Evolutionary conservation across 2,888 invertebrate genomes (phyloP).

Genomic region (Proisotoma minuta): DNA sequence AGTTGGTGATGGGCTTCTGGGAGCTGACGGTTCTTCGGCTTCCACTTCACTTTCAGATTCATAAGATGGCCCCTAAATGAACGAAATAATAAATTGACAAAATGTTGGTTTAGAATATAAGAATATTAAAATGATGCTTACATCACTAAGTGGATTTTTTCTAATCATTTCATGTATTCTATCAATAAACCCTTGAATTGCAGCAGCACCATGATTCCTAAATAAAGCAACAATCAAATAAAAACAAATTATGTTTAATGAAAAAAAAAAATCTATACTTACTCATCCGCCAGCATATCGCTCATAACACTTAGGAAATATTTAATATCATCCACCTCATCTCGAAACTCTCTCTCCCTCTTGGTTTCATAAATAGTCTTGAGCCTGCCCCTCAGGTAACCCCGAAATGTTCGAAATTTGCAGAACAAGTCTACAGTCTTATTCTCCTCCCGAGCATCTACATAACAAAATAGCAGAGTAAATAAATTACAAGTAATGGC

Average conservation of each 20-base stretch:
- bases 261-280: slow-evolving; percentile 12
- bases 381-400: slow-evolving; percentile 35
- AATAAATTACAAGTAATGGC: not conserved
- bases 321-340: slow-evolving; percentile 40
- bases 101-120: not conserved
- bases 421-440: slow-evolving; percentile 33
- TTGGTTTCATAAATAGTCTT: slow-evolving; percentile 27
- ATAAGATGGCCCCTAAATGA: not conserved
- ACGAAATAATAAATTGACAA: not conserved
- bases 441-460: slow-evolving; percentile 17
- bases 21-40: not conserved
- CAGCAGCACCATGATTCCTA: slow-evolving; percentile 39
- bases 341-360: slow-evolving; percentile 28
- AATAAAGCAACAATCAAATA: not conserved
- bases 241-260: not conserved
- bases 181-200: slow-evolving; percentile 35
- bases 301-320: slow-evolving; percentile 40
- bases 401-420: slow-evolving; percentile 35
- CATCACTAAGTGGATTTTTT: slow-evolving; percentile 37
- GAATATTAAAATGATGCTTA: slow-evolving; percentile 14
- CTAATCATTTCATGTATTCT: slow-evolving; percentile 44
- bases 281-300: slow-evolving; percentile 43
- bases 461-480: not conserved
- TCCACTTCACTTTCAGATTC: not conserved
- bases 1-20: slow-evolving; percentile 11